Percentiles rank a stretch among this genome's conserved stretches.
These are phyloP conservation scores for Zenarchopterus dispar DNA, from an alignment of 2,797 vertebrate species.

Conservation along the genomic window DNA sequence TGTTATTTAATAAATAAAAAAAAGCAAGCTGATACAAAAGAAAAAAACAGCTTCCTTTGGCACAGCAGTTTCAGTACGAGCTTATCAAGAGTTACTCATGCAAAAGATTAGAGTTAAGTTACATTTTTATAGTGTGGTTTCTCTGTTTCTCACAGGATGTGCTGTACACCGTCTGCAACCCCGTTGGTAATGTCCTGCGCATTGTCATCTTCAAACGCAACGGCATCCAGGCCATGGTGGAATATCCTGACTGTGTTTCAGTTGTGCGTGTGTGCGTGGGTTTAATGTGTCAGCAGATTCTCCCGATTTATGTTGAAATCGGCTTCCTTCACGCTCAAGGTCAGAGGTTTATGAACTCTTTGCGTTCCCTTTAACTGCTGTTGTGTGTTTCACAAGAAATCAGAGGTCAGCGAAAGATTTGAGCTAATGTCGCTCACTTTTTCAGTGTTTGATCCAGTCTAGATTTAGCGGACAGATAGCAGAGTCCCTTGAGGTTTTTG, in stretches of 20 bases:
- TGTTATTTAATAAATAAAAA: too few species aligned
- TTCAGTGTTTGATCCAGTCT: not conserved
- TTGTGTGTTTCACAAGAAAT: too few species aligned
- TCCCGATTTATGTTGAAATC: not conserved
- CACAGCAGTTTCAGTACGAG: too few species aligned
- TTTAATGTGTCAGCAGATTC: too few species aligned
- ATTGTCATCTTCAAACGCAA: constrained; percentile 98
- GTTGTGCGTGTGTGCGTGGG: too few species aligned
- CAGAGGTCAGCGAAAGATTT: not conserved
- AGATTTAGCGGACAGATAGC: constrained; percentile 5
- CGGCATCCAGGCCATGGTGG: constrained; percentile 97
- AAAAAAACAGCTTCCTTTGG: too few species aligned
- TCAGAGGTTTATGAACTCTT: too few species aligned
- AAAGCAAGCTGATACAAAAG: too few species aligned
- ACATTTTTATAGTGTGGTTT: not conserved
- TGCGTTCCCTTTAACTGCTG: too few species aligned
- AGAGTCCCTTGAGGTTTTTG: not conserved
- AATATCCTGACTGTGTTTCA: constrained; percentile 86
- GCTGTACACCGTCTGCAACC: constrained; percentile 93
- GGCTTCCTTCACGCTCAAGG: not conserved
- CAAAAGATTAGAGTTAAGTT: too few species aligned
- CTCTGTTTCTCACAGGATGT: constrained; percentile 85
- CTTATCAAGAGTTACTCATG: too few species aligned
- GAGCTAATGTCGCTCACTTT: not conserved
- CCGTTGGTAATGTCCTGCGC: constrained; percentile 90